These are phyloP conservation scores for Lampris megalopsis DNA, from an alignment of 2,113 vertebrate species.

Conservation along the genomic window DNA sequence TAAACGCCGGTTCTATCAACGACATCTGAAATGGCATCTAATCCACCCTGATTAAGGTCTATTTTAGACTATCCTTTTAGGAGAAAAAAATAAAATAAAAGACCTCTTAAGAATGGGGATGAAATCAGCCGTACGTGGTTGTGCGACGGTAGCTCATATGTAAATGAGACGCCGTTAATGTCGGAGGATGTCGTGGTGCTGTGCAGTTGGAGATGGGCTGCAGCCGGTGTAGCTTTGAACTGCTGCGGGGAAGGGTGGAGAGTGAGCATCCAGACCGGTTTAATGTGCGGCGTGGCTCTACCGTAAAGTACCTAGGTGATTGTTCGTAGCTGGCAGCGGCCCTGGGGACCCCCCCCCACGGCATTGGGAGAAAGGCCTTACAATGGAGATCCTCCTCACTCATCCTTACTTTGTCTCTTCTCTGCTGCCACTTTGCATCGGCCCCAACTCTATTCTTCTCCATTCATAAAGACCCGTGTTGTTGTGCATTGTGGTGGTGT, in stretches of 20 bases:
- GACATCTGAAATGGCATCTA: conserved; percentile 65
- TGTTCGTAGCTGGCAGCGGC: conserved; percentile 69
- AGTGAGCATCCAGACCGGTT: too few species aligned
- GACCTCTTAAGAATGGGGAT: conserved; percentile 36
- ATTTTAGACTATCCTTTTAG: conserved; percentile 60
- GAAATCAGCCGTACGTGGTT: conserved; percentile 33
- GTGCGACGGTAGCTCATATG: conserved; percentile 51
- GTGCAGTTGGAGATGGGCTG: neutral
- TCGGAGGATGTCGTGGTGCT: conserved; percentile 52
- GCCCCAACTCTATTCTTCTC: conserved; percentile 69
- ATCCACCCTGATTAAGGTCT: conserved; percentile 68
- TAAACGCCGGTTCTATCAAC: conserved; percentile 52
- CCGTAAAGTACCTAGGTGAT: conserved; percentile 41
- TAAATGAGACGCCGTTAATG: conserved; percentile 60
- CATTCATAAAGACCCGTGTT: conserved; percentile 66
- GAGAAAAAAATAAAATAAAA: conserved; percentile 44
- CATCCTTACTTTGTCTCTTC: conserved; percentile 72
- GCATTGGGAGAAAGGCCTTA: conserved; percentile 60
- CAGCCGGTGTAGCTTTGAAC: too few species aligned
- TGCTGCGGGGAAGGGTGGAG: too few species aligned
- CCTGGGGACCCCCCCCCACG: conserved; percentile 67
- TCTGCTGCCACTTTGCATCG: conserved; percentile 66
- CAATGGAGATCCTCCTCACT: conserved; percentile 70
- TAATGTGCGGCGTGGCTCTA: conserved; percentile 34
- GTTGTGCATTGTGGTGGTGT: conserved; percentile 58